Conservation (phyloP, 2,113 vertebrate genomes). For the Lonchura striata region DNA sequence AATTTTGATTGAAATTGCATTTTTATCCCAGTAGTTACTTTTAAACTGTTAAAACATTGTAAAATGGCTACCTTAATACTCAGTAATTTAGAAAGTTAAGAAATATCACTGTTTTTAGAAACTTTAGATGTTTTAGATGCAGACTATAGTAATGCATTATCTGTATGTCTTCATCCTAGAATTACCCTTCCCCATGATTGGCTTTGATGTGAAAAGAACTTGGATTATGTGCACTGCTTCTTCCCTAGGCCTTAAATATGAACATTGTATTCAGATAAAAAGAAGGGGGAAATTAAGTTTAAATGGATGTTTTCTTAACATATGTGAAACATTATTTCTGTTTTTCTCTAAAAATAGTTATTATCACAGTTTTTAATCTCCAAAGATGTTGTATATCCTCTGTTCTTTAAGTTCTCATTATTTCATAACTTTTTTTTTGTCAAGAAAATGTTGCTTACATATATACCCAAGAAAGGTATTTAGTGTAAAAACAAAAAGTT, state of each 20-base stretch:
- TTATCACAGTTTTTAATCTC: neutral
- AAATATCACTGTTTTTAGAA: neutral
- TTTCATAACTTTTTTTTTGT: neutral
- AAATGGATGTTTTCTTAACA: neutral
- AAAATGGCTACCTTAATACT: neutral
- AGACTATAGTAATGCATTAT: neutral
- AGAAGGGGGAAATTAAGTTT: neutral
- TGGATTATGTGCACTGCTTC: neutral
- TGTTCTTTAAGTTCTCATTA: neutral
- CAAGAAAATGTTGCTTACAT: neutral
- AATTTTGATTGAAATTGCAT: neutral
- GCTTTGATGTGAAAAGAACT: neutral
- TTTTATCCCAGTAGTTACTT: neutral
- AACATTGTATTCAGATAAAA: neutral
- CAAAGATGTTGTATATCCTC: neutral
- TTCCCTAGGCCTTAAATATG: neutral
- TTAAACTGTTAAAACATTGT: neutral
- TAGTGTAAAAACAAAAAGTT: neutral
- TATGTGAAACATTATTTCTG: neutral
- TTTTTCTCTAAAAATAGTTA: neutral
- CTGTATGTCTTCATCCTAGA: neutral
- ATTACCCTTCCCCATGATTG: neutral
- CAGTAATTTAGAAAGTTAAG: neutral
- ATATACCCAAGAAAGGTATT: neutral
- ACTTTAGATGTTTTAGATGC: neutral